Conservation (phyloP, 2,113 vertebrate species). For the Hoplias malabaricus region DNA sequence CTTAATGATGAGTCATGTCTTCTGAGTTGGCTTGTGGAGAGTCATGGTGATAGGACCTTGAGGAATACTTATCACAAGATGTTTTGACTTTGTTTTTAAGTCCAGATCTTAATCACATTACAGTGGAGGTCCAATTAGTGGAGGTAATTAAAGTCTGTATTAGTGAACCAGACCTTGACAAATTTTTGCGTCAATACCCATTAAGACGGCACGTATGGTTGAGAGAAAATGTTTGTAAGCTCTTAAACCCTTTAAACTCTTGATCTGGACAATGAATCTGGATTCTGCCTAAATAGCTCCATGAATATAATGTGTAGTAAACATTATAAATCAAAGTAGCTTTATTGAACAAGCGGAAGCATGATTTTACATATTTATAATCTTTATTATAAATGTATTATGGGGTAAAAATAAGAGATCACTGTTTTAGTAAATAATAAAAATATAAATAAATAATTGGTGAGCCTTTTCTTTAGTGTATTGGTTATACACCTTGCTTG, state of each 20-base stretch:
- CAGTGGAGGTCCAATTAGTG: conserved; percentile 36
- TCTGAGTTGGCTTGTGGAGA: background rate
- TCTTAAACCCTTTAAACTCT: too few species aligned
- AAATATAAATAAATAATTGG: too few species aligned
- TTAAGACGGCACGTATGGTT: background rate
- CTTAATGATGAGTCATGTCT: background rate
- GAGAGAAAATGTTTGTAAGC: background rate
- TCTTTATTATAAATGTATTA: too few species aligned
- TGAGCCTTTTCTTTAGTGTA: too few species aligned
- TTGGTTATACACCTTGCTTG: too few species aligned
- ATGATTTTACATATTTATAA: too few species aligned
- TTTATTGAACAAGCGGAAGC: too few species aligned
- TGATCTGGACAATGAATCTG: too few species aligned
- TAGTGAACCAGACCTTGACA: background rate
- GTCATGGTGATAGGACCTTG: background rate
- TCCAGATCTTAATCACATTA: conserved; percentile 41
- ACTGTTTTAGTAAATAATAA: too few species aligned
- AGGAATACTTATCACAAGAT: conserved; percentile 18
- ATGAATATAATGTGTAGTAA: background rate
- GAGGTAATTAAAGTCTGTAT: conserved; percentile 18
- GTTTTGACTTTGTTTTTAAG: conserved; percentile 35
- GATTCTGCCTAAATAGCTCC: background rate
- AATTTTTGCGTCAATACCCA: background rate
- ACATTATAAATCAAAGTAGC: too few species aligned
- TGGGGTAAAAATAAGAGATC: too few species aligned